Evolutionary conservation across 2,113 vertebrate species (phyloP).

Genomic region (Uropsilus gracilis): DNA sequence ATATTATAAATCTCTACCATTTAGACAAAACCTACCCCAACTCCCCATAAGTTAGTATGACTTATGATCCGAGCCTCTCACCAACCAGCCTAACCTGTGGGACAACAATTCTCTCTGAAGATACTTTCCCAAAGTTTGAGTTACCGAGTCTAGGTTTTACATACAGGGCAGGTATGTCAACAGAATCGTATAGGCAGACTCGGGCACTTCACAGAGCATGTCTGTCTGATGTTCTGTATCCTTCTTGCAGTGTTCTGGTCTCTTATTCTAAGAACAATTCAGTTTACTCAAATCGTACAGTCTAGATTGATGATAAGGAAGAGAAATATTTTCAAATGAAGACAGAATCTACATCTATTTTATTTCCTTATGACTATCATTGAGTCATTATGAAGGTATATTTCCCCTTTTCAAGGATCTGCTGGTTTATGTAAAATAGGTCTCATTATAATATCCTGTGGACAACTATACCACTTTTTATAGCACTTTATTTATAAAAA

Average conservation of each 20-base stretch:
- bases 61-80: background rate
- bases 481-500: background rate
- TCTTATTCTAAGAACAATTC: background rate
- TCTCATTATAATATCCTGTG: background rate
- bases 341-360: background rate
- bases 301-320: background rate
- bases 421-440: background rate
- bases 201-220: background rate
- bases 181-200: background rate
- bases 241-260: background rate
- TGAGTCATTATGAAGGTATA: background rate
- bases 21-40: background rate
- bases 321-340: constrained; percentile 7
- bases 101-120: background rate
- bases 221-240: background rate
- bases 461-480: background rate
- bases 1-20: background rate
- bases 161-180: background rate
- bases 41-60: background rate
- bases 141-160: background rate
- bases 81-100: background rate
- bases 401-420: background rate
- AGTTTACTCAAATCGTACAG: background rate
- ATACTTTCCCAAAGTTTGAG: background rate
- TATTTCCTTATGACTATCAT: background rate